Evolutionary conservation across 1,140 invertebrate species (phyloP).

Genomic region (Helicoverpa armigera): DNA sequence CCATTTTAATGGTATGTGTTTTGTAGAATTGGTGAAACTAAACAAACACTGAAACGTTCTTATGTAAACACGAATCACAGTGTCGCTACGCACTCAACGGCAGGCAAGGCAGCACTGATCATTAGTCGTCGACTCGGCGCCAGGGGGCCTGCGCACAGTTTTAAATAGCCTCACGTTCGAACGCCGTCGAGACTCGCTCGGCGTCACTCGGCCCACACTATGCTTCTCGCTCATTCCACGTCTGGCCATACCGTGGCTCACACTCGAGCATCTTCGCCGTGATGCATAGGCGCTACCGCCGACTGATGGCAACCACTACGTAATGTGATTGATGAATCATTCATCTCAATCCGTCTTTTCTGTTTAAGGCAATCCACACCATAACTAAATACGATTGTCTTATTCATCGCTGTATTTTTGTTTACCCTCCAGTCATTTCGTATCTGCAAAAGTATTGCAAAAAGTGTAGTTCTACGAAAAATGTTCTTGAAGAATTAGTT

Average conservation of each 20-base stretch:
- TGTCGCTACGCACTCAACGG: slow-evolving; percentile 74
- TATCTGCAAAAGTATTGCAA: not conserved
- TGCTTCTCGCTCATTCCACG: slow-evolving; percentile 85
- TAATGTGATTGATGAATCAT: slow-evolving; percentile 82
- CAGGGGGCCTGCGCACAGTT: slow-evolving; percentile 85
- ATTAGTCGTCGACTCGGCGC: slow-evolving; percentile 84
- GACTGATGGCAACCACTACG: slow-evolving; percentile 66
- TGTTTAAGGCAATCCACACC: slow-evolving; percentile 74
- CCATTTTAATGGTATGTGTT: slow-evolving; percentile 87
- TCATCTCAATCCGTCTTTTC: slow-evolving; percentile 73
- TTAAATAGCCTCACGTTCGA: slow-evolving; percentile 86
- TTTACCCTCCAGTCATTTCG: slow-evolving; percentile 1
- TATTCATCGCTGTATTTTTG: slow-evolving; percentile 77
- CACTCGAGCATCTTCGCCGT: slow-evolving; percentile 47
- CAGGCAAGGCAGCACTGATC: slow-evolving; percentile 84
- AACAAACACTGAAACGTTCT: slow-evolving; percentile 83
- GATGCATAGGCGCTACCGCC: slow-evolving; percentile 63
- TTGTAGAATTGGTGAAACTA: slow-evolving; percentile 76
- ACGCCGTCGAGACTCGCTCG: slow-evolving; percentile 73
- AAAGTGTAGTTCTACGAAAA: not conserved
- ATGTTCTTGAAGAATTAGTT: slow-evolving; percentile 13
- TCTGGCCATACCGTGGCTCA: slow-evolving; percentile 56
- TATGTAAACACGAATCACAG: slow-evolving; percentile 82
- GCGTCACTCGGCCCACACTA: slow-evolving; percentile 84
- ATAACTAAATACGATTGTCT: slow-evolving; percentile 55